phyloP scores from a whole-genome alignment of 2,113 vertebrate genomes.

The Pipra filicauda region DNA sequence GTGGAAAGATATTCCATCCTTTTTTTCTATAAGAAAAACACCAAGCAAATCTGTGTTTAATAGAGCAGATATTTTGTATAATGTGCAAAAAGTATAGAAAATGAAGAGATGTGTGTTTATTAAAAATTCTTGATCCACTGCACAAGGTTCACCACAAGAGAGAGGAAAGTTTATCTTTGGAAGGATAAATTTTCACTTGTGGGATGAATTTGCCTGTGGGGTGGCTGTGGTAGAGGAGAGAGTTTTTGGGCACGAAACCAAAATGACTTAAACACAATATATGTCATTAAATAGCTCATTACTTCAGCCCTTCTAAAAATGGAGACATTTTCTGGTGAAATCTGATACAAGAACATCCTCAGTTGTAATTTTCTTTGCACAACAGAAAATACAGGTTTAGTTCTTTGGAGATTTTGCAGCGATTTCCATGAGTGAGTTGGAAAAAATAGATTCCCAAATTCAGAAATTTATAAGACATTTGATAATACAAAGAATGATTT shows the following conservation, averaged over 20 bases:
- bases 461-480: background rate
- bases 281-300: slow-evolving; percentile 43
- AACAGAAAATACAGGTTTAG: slow-evolving; percentile 4
- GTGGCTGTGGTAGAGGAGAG: background rate
- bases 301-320: slow-evolving; percentile 30
- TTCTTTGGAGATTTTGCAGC: background rate
- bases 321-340: slow-evolving; percentile 13
- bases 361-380: background rate
- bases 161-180: slow-evolving; percentile 31
- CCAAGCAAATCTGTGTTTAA: slow-evolving; percentile 45
- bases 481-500: background rate
- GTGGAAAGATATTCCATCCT: background rate
- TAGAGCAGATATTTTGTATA: slow-evolving; percentile 30
- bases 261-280: background rate
- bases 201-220: background rate
- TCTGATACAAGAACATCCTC: background rate
- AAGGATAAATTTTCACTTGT: slow-evolving; percentile 5
- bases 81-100: background rate
- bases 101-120: background rate
- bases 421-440: background rate
- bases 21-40: background rate
- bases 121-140: slow-evolving; percentile 32
- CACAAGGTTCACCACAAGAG: slow-evolving; percentile 4
- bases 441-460: background rate
- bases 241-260: background rate